Evolutionary conservation across 2,113 vertebrate species (phyloP), one percentile per base, ranked within the genome.

Genomic region (Toxotes jaculatrix): DNA sequence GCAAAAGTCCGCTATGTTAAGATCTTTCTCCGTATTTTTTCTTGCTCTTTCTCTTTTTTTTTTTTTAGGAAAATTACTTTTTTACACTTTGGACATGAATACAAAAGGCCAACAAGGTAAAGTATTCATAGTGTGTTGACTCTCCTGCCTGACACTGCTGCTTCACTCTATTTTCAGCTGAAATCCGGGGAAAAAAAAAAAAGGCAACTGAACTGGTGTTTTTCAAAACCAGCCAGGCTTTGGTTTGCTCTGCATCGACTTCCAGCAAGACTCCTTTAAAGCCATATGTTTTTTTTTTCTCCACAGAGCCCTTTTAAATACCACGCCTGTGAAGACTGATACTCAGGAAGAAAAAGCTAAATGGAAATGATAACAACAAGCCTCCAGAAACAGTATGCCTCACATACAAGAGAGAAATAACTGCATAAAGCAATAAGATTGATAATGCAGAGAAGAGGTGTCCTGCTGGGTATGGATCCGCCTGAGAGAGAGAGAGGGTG

Each of bases 341-440:
- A 72, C 59, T 83, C 23, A 7, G 36, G 51, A 78, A 83, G 42
- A 80, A 72, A 69, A 74, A 45, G 64, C 79, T 80, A 71, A 85
- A 86, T 80, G 70, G 61, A 80, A 74, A 89, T 75, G 66, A 74
- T 79, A 90, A 80, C 65, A 87, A 87, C 77, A 78, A 60, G 63
- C 64, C 49, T 56, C 32, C 40, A 27, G 51, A 86, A 83, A 88
- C 31, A 82, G 66, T 61, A 53, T 43, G 45, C 6, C 57, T 49
- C 51, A 61, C 45, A 69, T 74, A 72, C 72, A 74, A 78, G 42
- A 67, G 57, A 55, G 32, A 78, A 78, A 85, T 60, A 55, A 49
- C 40, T 2, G 65, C 27, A 74, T 71, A 78, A 72, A 83, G 76
- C 63, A 74, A 55, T 75, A 63, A 68, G 73, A 86, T 78, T 85